Percentiles rank a stretch among this genome's conserved stretches.
Evolutionary conservation across 53 echinoderm and acorn worm species (phyloP).

Genomic region (Henricia sp.): DNA sequence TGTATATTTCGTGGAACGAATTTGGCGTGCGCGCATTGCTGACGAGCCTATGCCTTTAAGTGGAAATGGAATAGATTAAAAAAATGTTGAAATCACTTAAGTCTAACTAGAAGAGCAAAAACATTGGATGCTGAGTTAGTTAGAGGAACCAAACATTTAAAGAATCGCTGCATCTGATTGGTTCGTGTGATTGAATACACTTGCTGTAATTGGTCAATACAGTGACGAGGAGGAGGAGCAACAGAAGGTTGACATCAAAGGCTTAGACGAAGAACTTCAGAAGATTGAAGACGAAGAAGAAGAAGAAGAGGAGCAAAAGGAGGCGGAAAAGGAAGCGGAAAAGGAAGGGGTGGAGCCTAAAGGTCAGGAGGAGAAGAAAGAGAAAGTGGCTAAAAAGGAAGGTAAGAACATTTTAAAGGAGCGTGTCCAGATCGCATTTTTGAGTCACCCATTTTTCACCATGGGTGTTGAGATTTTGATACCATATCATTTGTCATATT

Average conservation of each 20-base stretch:
- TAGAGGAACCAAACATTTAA: neutral
- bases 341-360: slow-evolving; percentile 56
- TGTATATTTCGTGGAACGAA: too few relatives aligned
- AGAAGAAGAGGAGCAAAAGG: slow-evolving; percentile 69
- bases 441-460: too few relatives aligned
- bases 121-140: neutral
- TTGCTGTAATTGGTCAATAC: slow-evolving; percentile 19
- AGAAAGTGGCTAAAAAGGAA: slow-evolving; percentile 49
- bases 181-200: neutral
- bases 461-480: too few relatives aligned
- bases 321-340: slow-evolving; percentile 30
- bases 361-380: slow-evolving; percentile 51
- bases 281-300: slow-evolving; percentile 77
- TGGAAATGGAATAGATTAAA: too few relatives aligned
- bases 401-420: too few relatives aligned
- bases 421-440: too few relatives aligned
- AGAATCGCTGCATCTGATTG: neutral
- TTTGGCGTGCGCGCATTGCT: too few relatives aligned
- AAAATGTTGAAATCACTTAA: too few relatives aligned
- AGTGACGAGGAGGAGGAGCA: slow-evolving; percentile 89
- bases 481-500: too few relatives aligned
- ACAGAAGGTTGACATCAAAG: slow-evolving; percentile 85
- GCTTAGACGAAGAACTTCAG: slow-evolving; percentile 87
- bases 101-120: too few relatives aligned
- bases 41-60: too few relatives aligned